phyloP scores from a whole-genome alignment of 2,113 vertebrate genomes.

The Prochilodus magdalenae region DNA sequence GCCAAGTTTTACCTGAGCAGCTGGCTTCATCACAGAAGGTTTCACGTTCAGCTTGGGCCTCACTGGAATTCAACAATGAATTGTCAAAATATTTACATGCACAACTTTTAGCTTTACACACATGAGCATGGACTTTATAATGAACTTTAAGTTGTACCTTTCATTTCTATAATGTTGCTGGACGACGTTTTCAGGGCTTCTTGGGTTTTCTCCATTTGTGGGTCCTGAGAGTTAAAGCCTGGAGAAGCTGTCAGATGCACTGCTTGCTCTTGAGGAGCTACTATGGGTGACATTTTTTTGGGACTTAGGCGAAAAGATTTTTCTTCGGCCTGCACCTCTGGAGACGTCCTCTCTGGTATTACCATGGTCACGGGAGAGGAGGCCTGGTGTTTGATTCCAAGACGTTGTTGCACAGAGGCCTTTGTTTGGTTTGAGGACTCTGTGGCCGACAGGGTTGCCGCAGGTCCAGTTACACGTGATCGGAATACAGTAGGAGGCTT shows the following conservation, averaged over 20 bases:
- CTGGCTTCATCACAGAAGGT: constrained; percentile 80
- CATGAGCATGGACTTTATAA: too few species aligned
- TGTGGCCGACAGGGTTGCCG: constrained; percentile 17
- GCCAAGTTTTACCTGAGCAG: constrained; percentile 70
- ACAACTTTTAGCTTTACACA: too few species aligned
- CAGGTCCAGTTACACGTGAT: neutral
- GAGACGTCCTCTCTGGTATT: constrained; percentile 23
- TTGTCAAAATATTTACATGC: neutral
- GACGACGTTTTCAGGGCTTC: constrained; percentile 46
- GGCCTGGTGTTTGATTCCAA: constrained; percentile 52
- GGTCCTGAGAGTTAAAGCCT: neutral
- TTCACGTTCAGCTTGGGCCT: constrained; percentile 87
- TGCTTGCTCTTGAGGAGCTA: constrained; percentile 18
- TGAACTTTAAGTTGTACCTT: constrained; percentile 64
- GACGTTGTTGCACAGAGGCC: constrained; percentile 41
- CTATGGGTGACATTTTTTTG: neutral
- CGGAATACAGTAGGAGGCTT: neutral
- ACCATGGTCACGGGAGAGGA: neutral
- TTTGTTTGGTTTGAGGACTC: constrained; percentile 31
- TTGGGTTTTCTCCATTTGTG: neutral
- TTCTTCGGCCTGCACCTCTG: neutral
- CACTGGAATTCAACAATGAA: constrained; percentile 70
- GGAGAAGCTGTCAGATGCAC: constrained; percentile 7
- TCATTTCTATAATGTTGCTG: constrained; percentile 57
- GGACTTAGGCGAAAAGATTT: constrained; percentile 13